phyloP scores from a whole-genome alignment of 2,888 invertebrate genomes.

The Apodemia zela region DNA sequence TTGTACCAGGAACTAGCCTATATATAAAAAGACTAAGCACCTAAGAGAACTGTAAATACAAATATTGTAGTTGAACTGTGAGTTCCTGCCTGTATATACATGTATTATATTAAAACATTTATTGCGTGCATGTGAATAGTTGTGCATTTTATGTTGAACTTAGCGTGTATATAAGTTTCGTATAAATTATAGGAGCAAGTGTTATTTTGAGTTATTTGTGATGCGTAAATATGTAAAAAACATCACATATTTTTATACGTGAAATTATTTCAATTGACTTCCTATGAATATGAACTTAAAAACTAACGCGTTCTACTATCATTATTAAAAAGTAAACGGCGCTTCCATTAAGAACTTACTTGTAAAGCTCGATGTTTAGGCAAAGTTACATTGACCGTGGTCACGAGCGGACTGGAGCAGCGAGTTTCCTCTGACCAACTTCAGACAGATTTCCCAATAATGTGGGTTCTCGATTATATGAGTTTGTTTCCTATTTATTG shows the following conservation, averaged over 20 bases:
- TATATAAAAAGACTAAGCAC: constrained; percentile 6
- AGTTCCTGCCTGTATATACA: constrained; percentile 19
- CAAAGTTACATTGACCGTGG: too few species aligned
- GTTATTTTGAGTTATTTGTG: background rate
- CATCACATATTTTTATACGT: background rate
- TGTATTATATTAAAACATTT: constrained; percentile 20
- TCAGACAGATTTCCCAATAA: too few species aligned
- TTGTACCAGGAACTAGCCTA: constrained; percentile 1
- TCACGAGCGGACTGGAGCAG: too few species aligned
- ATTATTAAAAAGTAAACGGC: too few species aligned
- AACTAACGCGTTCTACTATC: too few species aligned
- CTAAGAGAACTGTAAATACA: background rate
- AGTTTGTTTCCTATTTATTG: too few species aligned
- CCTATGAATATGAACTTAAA: too few species aligned
- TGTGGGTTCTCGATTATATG: too few species aligned
- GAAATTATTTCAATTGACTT: too few species aligned
- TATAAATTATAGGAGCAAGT: constrained; percentile 12
- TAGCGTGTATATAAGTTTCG: constrained; percentile 60
- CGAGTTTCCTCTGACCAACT: too few species aligned
- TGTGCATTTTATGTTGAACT: constrained; percentile 40
- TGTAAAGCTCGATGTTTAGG: too few species aligned
- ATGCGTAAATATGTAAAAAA: background rate
- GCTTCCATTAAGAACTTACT: too few species aligned
- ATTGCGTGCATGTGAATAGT: constrained; percentile 12
- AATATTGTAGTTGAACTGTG: constrained; percentile 3